phyloP scores from a whole-genome alignment of 2,113 vertebrate species.

The Atractosteus spatula region DNA sequence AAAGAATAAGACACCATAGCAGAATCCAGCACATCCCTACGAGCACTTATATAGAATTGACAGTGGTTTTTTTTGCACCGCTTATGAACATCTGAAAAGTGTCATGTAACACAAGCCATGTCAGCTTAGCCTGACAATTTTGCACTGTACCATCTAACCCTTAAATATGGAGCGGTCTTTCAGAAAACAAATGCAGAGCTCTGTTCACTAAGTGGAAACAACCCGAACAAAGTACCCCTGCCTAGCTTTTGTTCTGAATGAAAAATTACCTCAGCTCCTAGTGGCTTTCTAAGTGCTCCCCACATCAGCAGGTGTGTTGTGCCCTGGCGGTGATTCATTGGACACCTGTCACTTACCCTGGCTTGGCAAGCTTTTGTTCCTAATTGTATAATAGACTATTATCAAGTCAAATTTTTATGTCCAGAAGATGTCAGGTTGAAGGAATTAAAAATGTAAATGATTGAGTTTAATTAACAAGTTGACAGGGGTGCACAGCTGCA shows the following conservation, averaged over 20 bases:
- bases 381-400: slow-evolving; percentile 59
- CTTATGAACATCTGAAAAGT: no score
- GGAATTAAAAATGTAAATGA: slow-evolving; percentile 96
- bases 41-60: no score
- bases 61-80: no score
- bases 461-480: slow-evolving; percentile 88
- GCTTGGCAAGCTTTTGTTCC: slow-evolving; percentile 40
- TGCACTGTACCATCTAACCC: background rate
- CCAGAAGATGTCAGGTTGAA: slow-evolving; percentile 78
- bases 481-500: slow-evolving; percentile 85
- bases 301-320: background rate
- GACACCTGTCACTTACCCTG: slow-evolving; percentile 59
- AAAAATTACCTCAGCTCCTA: slow-evolving; percentile 4
- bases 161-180: no score
- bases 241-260: background rate
- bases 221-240: background rate
- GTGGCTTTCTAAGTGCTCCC: background rate
- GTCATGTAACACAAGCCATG: no score
- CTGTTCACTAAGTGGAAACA: background rate
- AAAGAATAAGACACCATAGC: no score
- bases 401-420: slow-evolving; percentile 50
- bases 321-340: slow-evolving; percentile 42
- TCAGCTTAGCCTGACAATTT: no score
- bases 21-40: no score
- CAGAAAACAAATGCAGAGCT: background rate